Evolutionary conservation across 1,140 invertebrate genomes (phyloP).

Genomic region (Antheraea pernyi): DNA sequence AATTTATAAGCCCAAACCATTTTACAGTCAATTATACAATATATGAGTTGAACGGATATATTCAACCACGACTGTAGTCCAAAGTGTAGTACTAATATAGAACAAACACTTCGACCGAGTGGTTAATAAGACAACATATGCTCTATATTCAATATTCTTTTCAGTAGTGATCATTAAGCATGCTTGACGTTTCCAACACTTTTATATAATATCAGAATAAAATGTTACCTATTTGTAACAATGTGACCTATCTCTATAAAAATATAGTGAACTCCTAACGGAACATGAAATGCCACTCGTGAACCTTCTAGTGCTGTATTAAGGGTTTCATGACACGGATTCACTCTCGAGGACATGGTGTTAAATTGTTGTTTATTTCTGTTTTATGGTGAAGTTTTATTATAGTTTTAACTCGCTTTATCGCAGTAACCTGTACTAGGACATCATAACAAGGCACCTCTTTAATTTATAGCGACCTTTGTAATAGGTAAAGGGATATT

Average conservation of each 20-base stretch:
- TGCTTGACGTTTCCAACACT: background rate
- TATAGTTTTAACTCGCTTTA: background rate
- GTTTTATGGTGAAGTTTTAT: conserved; percentile 8
- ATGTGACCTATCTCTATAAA: conserved; percentile 4
- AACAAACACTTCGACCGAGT: no score
- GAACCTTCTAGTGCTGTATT: conserved; percentile 19
- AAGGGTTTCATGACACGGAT: conserved; percentile 15
- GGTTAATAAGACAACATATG: no score
- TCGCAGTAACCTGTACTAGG: background rate
- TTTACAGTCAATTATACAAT: no score
- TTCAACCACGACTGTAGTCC: no score
- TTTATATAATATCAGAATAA: background rate
- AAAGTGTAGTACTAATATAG: no score
- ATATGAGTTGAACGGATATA: no score
- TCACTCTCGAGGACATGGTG: conserved; percentile 12
- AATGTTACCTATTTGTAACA: background rate
- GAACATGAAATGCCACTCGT: conserved; percentile 28
- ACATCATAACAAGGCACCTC: background rate
- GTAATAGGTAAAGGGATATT: no score
- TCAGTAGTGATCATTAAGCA: background rate
- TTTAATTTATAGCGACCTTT: no score
- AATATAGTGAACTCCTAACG: conserved; percentile 11
- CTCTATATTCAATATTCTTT: background rate
- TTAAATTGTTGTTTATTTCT: conserved; percentile 22
- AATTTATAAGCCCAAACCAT: no score